Conservation (phyloP, 2,113 vertebrate genomes). For the Desmodus rotundus region DNA sequence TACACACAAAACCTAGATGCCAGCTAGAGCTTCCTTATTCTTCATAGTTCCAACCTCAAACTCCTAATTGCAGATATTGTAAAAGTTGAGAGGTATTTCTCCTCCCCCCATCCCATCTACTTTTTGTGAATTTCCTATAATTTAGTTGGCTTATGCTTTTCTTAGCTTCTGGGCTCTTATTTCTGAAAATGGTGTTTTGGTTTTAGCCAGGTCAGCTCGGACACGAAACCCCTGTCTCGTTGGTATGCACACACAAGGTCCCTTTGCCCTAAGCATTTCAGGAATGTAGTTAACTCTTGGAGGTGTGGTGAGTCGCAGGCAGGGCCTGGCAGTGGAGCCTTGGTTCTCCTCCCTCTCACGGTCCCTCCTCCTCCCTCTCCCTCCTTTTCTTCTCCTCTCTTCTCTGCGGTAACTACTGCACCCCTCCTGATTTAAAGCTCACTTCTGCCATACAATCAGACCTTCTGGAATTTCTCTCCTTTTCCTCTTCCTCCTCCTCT, state of each 20-base stretch:
- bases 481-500: not conserved
- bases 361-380: not conserved
- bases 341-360: not conserved
- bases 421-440: not conserved
- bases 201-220: not conserved
- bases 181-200: slow-evolving; percentile 39
- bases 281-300: not conserved
- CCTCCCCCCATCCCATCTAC: not conserved
- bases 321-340: not conserved
- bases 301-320: not conserved
- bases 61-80: not conserved
- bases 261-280: not conserved
- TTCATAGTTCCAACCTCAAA: not conserved
- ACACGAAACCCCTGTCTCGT: not conserved
- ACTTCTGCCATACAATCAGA: not conserved
- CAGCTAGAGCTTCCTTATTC: not conserved
- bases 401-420: not conserved
- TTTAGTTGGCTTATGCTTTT: not conserved
- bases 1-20: not conserved
- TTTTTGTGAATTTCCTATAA: slow-evolving; percentile 5
- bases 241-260: not conserved
- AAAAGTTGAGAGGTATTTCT: not conserved
- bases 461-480: not conserved
- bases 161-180: not conserved
- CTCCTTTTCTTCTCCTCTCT: not conserved